Conservation (phyloP, 2,113 vertebrate species). For the Telmatochromis bifrenatus region DNA sequence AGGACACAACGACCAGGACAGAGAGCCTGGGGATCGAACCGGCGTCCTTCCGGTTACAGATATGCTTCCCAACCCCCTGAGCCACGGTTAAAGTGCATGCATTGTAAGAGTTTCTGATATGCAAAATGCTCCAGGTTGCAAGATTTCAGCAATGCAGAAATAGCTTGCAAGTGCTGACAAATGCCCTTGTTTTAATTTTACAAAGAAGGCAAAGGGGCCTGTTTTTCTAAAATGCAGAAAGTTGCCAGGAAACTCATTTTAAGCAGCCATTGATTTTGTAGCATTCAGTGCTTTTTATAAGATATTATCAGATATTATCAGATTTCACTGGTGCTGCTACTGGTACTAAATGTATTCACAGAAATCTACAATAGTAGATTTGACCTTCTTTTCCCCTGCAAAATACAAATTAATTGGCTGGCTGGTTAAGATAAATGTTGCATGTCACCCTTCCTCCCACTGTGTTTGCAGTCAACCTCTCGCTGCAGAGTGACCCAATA, state of each 20-base stretch:
- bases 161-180: background rate
- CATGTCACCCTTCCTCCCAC: background rate
- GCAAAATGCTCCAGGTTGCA: background rate
- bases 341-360: background rate
- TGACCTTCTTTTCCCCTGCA: accelerated
- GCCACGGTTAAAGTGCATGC: background rate
- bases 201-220: background rate
- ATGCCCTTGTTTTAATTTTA: background rate
- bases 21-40: no score
- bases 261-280: background rate
- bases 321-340: background rate
- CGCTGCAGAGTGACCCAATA: background rate
- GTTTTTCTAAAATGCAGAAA: background rate
- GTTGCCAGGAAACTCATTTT: background rate
- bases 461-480: background rate
- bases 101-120: background rate
- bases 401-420: background rate
- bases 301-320: background rate
- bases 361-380: background rate
- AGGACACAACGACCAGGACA: no score
- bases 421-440: background rate
- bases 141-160: background rate
- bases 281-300: background rate
- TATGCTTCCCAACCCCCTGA: no score
- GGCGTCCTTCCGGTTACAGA: no score